Conservation (phyloP, 2,888 invertebrate genomes). For the Digitonthophagus gazella region DNA sequence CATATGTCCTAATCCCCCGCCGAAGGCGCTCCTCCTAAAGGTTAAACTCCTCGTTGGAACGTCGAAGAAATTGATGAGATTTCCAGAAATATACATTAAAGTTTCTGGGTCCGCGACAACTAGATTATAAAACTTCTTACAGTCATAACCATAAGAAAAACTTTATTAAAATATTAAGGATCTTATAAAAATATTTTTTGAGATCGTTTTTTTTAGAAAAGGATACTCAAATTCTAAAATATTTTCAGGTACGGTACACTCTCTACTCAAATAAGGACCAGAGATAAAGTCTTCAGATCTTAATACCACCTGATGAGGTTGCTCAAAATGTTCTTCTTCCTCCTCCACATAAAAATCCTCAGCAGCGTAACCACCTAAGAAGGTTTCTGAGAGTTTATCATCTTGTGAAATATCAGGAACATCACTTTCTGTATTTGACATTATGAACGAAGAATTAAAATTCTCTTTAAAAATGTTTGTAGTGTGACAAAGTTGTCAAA, state of each 20-base stretch:
- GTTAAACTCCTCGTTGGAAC: slow-evolving; percentile 63
- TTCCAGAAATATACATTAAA: slow-evolving; percentile 78
- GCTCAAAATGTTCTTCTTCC: slow-evolving; percentile 29
- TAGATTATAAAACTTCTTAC: slow-evolving; percentile 76
- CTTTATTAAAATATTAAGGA: slow-evolving; percentile 49
- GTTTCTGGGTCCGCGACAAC: slow-evolving; percentile 72
- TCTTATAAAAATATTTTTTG: background rate
- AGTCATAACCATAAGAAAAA: slow-evolving; percentile 85
- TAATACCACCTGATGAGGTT: slow-evolving; percentile 38
- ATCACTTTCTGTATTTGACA: slow-evolving; percentile 37
- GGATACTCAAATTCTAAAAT: slow-evolving; percentile 70
- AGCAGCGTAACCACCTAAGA: slow-evolving; percentile 8
- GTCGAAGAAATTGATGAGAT: slow-evolving; percentile 74
- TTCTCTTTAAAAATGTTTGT: background rate
- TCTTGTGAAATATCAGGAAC: slow-evolving; percentile 35
- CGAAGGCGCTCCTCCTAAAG: slow-evolving; percentile 72
- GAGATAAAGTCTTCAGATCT: slow-evolving; percentile 58
- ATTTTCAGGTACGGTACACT: slow-evolving; percentile 58
- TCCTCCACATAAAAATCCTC: slow-evolving; percentile 24
- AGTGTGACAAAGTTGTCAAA: slow-evolving; percentile 3
- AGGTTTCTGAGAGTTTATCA: slow-evolving; percentile 18
- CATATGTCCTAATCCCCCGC: slow-evolving; percentile 79
- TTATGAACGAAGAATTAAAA: slow-evolving; percentile 26
- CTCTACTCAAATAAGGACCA: slow-evolving; percentile 54
- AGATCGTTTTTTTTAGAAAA: slow-evolving; percentile 45